A percentile compares a stretch with the other conserved stretches of the same genome.
Conservation (phyloP, 2,888 invertebrate genomes). For the Alcis repandata region DNA sequence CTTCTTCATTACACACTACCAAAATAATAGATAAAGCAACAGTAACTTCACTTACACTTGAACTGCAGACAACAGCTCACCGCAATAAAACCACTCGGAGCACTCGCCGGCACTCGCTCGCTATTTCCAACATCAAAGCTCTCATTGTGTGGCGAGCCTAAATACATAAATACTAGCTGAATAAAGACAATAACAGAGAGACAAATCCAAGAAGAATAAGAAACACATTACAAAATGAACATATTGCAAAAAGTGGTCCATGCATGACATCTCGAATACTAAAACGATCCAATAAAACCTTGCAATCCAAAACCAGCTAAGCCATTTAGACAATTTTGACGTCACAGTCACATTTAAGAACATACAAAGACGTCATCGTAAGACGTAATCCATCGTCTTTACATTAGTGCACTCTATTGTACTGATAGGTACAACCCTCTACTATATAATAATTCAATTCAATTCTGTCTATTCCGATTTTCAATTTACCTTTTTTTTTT, state of each 20-base stretch:
- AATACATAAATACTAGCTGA: conserved; percentile 56
- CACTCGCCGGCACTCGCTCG: conserved; percentile 25
- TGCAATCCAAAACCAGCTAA: too few relatives aligned
- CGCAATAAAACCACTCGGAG: conserved; percentile 35
- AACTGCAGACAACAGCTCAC: conserved; percentile 23
- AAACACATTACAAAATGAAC: not conserved
- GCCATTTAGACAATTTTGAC: too few relatives aligned
- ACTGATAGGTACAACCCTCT: too few relatives aligned
- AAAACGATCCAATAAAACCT: too few relatives aligned
- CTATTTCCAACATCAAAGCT: conserved; percentile 54
- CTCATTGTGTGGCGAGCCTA: conserved; percentile 38
- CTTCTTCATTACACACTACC: not conserved
- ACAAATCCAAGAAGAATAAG: not conserved
- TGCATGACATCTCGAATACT: too few relatives aligned
- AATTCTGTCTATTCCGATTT: too few relatives aligned
- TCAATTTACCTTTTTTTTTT: too few relatives aligned
- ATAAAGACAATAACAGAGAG: conserved; percentile 18
- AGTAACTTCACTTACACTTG: conserved; percentile 12
- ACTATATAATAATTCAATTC: too few relatives aligned
- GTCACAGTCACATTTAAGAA: too few relatives aligned
- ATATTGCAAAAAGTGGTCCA: not conserved
- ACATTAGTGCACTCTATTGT: too few relatives aligned
- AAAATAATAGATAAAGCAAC: not conserved
- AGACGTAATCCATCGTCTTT: too few relatives aligned
- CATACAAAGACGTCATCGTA: too few relatives aligned